phyloP scores from a whole-genome alignment of 2,797 vertebrate species.

The Fringilla coelebs region DNA sequence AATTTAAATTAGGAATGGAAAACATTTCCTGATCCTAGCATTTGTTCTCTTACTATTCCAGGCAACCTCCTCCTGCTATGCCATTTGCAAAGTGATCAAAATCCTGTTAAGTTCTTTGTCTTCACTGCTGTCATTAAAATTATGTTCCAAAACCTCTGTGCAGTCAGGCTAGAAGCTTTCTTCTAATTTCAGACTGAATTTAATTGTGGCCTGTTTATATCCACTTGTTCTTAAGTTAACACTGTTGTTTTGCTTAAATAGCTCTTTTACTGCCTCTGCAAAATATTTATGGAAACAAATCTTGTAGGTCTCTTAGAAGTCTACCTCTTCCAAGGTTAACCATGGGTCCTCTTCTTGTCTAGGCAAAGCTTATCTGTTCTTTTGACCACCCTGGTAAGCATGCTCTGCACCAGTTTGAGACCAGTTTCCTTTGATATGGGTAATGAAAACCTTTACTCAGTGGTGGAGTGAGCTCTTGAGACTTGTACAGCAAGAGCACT shows the following conservation, averaged over 20 bases:
- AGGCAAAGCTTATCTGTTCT: neutral
- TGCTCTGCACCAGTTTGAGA: neutral
- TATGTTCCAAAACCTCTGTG: conserved; percentile 45
- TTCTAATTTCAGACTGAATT: conserved; percentile 8
- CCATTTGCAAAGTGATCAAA: conserved; percentile 49
- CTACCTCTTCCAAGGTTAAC: neutral
- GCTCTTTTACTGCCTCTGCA: neutral
- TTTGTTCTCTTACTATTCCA: conserved; percentile 14
- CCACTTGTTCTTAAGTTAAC: conserved; percentile 28
- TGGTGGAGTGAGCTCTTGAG: neutral
- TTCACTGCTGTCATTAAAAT: conserved; percentile 49
- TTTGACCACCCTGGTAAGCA: neutral
- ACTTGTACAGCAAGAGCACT: neutral
- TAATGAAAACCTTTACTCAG: neutral
- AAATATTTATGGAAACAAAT: neutral
- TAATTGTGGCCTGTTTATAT: conserved; percentile 15
- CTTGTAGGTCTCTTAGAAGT: neutral
- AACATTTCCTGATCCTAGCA: conserved; percentile 38
- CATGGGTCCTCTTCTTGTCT: neutral
- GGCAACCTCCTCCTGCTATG: conserved; percentile 41
- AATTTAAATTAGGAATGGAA: conserved; percentile 47
- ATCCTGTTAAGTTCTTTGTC: conserved; percentile 39
- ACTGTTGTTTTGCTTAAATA: neutral
- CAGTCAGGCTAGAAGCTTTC: neutral
- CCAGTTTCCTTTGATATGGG: neutral